phyloP scores from a whole-genome alignment of 2,888 invertebrate genomes.

The Athetis lepigone region DNA sequence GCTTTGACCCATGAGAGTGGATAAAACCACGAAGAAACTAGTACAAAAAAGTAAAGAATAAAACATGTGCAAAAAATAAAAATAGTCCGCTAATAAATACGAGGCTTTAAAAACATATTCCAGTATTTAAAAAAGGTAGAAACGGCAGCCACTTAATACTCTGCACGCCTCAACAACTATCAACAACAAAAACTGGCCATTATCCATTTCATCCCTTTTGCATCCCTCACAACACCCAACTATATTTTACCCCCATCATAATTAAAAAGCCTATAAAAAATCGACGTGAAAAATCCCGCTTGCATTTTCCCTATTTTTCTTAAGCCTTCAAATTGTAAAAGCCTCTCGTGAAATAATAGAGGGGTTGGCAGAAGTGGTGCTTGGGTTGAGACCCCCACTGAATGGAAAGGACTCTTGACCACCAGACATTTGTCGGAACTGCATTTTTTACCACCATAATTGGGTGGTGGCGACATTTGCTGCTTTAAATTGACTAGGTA shows the following conservation, averaged over 20 bases:
- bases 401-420: constrained; percentile 54
- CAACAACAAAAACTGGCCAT: constrained; percentile 28
- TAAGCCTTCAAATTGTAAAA: constrained; percentile 67
- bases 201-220: constrained; percentile 12
- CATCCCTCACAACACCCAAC: constrained; percentile 26
- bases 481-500: constrained; percentile 45
- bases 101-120: too few relatives aligned
- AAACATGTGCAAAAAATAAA: too few relatives aligned
- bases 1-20: too few relatives aligned
- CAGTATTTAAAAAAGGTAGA: too few relatives aligned
- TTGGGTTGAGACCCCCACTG: constrained; percentile 58
- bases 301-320: constrained; percentile 65
- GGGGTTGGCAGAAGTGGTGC: constrained; percentile 61
- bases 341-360: constrained; percentile 61
- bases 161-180: constrained; percentile 1
- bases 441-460: constrained; percentile 59
- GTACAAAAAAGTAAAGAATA: too few relatives aligned
- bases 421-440: constrained; percentile 62
- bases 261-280: constrained; percentile 62
- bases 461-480: constrained; percentile 59
- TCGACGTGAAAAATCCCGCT: constrained; percentile 55
- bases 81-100: too few relatives aligned
- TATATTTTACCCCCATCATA: constrained; percentile 36
- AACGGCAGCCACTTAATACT: constrained; percentile 11
- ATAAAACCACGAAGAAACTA: too few relatives aligned